These are phyloP conservation scores for Taenaris catops DNA, from an alignment of 2,888 invertebrate genomes.

Conservation along the genomic window DNA sequence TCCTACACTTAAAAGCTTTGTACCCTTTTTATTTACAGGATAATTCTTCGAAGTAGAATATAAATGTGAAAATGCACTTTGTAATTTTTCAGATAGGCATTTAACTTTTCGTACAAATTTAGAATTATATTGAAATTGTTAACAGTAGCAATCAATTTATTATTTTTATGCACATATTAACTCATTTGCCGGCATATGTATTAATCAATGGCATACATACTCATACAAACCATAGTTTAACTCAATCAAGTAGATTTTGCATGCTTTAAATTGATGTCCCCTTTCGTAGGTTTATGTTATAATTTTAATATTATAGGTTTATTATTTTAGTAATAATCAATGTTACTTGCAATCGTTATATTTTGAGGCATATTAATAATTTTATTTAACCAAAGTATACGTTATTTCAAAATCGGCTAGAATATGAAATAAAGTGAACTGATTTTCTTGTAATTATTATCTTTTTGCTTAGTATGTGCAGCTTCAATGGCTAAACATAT, in stretches of 20 bases:
- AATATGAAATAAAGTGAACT: conserved; percentile 4
- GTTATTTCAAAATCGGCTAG: conserved; percentile 22
- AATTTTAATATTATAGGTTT: neutral
- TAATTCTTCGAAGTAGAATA: no score
- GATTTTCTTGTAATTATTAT: conserved; percentile 6
- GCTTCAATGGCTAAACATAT: conserved; percentile 9
- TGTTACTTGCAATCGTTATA: conserved; percentile 1
- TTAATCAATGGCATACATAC: no score
- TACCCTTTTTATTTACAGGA: no score
- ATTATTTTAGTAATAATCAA: conserved; percentile 5
- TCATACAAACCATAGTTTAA: no score
- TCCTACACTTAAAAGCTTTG: no score
- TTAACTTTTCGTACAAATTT: no score
- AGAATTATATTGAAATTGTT: no score
- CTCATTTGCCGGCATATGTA: no score
- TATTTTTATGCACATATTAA: no score
- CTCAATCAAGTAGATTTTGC: conserved; percentile 6
- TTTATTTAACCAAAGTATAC: conserved; percentile 18
- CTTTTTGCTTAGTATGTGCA: conserved; percentile 15
- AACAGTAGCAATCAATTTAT: no score
- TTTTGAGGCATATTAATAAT: neutral
- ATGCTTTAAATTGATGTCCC: conserved; percentile 2
- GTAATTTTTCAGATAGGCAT: no score
- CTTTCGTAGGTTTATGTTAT: neutral
- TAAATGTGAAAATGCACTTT: no score